Percentiles rank a stretch among this genome's conserved stretches.
These are phyloP conservation scores for Netelia virgata DNA, from an alignment of 2,888 invertebrate species.

Conservation along the genomic window DNA sequence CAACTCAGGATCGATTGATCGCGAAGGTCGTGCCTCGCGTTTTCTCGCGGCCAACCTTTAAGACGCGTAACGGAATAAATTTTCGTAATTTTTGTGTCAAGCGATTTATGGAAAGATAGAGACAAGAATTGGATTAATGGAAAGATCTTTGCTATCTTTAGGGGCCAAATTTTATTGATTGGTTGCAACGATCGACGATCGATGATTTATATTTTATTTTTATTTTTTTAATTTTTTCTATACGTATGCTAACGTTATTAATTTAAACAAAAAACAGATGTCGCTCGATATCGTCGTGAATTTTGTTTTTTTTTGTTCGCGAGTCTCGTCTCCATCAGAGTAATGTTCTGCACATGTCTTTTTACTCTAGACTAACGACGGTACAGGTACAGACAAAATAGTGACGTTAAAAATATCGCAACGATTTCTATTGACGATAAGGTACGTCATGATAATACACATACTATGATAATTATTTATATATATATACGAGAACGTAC, in stretches of 20 bases:
- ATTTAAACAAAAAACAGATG: too few species aligned
- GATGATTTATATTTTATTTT: too few species aligned
- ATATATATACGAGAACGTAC: neutral
- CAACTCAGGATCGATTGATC: conserved; percentile 40
- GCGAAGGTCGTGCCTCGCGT: conserved; percentile 31
- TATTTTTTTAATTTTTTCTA: too few species aligned
- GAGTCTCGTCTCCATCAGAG: neutral
- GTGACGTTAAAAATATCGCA: conserved; percentile 26
- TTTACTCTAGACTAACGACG: conserved; percentile 33
- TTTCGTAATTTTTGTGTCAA: neutral
- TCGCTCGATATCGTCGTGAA: neutral
- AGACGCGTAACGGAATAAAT: neutral
- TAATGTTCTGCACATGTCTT: neutral
- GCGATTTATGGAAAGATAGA: neutral
- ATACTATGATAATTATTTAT: neutral
- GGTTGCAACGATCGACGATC: too few species aligned
- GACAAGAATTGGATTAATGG: neutral
- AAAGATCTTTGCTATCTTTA: too few species aligned
- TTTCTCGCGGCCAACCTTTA: neutral
- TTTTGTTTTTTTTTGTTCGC: conserved; percentile 3
- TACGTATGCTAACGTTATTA: too few species aligned
- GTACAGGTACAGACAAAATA: neutral
- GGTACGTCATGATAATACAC: conserved; percentile 14
- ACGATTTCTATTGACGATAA: conserved; percentile 14
- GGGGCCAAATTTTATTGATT: too few species aligned